Base-by-base conservation (phyloP, 2,797 vertebrate species). In the Synanceia verrucosa region DNA sequence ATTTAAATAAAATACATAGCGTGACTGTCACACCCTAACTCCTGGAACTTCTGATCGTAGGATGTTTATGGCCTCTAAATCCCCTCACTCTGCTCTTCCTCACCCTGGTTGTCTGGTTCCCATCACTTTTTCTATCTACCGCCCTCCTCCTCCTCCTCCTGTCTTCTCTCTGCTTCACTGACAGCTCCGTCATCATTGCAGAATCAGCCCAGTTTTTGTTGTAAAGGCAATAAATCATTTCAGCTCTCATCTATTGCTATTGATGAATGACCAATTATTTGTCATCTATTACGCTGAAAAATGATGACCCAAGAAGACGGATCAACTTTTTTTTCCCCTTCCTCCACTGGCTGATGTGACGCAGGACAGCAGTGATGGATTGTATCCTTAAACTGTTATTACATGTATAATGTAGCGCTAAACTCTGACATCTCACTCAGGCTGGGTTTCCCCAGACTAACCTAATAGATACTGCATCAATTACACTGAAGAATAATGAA, bases 231-330 rank as follows among this genome's bases (percentile, higher is more conserved):
- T 99, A 98, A 99, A 98, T 99, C 97, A 99, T 96, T 96, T 95
- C 95, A 96, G 91, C 95, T 97, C 95, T 97, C 97, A 96, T 97
- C 96, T 95, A 96, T 96, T 96, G 96, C 97, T 98, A 97, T 97
- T 99, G 97, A 99, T 98, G 96, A 98, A 98, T 93, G 95, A 94
- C 96, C 96, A 97, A 96, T 97, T 98, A 98, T 98, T 98, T 98
- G 96, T 96, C 96, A 95, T 97, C 96, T 97, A 97, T 97, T 97
- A 94, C 93, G 93, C 92, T 76, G 82, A 95, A 93, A 96, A 97
- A 97, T 94, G 95, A 96, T 96, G 95, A 97, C 95, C 95, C 95
- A 86, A 93, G 36, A 93, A 96, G 96, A 96, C 93, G 92, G 93
- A 95, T 95, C 94, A 95, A 94, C 93, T 95, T 24, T 41, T 86